Evolutionary conservation across 2,888 invertebrate species (phyloP).

Genomic region (Neria commutata): DNA sequence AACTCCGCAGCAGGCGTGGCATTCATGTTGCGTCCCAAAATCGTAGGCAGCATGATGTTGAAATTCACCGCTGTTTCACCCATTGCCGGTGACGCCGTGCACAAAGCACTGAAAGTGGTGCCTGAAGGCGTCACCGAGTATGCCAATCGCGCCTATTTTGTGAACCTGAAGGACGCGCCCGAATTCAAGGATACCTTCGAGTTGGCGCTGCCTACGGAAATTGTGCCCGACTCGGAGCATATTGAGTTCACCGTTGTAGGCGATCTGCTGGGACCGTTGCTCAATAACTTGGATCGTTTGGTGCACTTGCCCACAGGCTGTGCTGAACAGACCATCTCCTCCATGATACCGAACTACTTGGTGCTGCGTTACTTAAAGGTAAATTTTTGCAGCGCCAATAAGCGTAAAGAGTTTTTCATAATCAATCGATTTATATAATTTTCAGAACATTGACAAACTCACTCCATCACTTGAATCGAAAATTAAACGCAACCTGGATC

Average conservation of each 20-base stretch:
- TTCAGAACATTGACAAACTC: slow-evolving; percentile 66
- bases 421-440: slow-evolving; percentile 1
- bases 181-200: slow-evolving; percentile 70
- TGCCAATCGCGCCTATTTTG: slow-evolving; percentile 73
- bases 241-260: slow-evolving; percentile 67
- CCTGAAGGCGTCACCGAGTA: slow-evolving; percentile 81
- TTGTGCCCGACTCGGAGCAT: slow-evolving; percentile 69
- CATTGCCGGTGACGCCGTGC: slow-evolving; percentile 79
- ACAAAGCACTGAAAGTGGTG: slow-evolving; percentile 75
- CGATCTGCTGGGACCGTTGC: slow-evolving; percentile 67
- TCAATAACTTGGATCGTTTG: slow-evolving; percentile 69
- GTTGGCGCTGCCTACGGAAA: slow-evolving; percentile 76
- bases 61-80: slow-evolving; percentile 78
- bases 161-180: slow-evolving; percentile 70
- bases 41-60: slow-evolving; percentile 74
- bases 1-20: slow-evolving; percentile 77
- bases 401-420: too few relatives aligned
- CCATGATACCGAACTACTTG: slow-evolving; percentile 72
- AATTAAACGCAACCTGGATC: slow-evolving; percentile 69
- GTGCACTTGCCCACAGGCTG: slow-evolving; percentile 72
- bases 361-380: slow-evolving; percentile 83
- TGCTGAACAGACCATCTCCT: slow-evolving; percentile 77
- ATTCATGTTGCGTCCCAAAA: slow-evolving; percentile 80
- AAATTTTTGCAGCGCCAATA: too few relatives aligned
- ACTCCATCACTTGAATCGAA: slow-evolving; percentile 70